Base-by-base conservation (phyloP, 2,888 invertebrate species). In the Eilema caniola region DNA sequence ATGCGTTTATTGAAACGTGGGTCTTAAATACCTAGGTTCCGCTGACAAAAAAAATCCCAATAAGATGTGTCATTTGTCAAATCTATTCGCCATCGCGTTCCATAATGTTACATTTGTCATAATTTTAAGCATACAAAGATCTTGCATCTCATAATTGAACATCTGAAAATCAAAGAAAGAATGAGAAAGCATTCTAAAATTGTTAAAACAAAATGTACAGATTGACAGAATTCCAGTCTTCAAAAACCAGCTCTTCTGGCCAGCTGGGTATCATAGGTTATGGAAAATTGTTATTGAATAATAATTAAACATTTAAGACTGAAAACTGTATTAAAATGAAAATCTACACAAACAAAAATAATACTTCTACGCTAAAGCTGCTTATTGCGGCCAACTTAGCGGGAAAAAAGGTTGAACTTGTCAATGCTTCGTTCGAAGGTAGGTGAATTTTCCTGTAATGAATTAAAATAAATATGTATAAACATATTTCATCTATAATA, bases 361-460 rank as follows among this genome's bases (percentile, higher is more conserved):
- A 98, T 91, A 97, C 97, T 41, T 96, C 97, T 25, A 96, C 97
- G 28, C 92, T 98, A 76, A 98, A 98, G 90, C 87, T 98, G 77
- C 85, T 98, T 37, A 95, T 98, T 83, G 96, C 97, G 72, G 96
- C 97, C 14, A 97, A 97, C 85, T 95, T 97, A 78, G 96, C 96
- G 0, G 96, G 96, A 76, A 95, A 96, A 85, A 90, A 96, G 77
- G 92, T 96, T 25, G 91, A 95, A 73, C 83, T 97, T 73, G 95
- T 96, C 79, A 93, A 95, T 83, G 94, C 97, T 83, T 92, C 96
- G 78, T 93, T 96, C 74, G 96, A 96, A 92, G 97, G 97, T 97
- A 93, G 70, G 70, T 78, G 62, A 28, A 73, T 66, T 78, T 74
- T 78, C 78, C 69, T 80, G 24, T 23, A 60, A 41, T 16, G n/a